Percentiles rank a stretch among this genome's conserved stretches.
phyloP scores from a whole-genome alignment of 2,113 vertebrate genomes.

The Brachionichthys hirsutus region DNA sequence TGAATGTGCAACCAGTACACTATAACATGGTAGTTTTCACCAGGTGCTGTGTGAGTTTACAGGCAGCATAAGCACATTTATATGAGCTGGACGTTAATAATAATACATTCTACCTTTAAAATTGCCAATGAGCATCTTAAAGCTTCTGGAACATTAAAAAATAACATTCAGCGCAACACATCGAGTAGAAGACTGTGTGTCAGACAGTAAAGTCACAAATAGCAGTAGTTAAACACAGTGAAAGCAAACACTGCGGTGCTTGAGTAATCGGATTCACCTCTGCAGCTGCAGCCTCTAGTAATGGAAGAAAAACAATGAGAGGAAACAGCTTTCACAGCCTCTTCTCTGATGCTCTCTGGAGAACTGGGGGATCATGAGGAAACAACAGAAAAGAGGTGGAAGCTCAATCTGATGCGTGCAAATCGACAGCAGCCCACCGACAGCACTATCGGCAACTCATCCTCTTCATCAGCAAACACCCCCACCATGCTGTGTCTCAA shows the following conservation, averaged over 20 bases:
- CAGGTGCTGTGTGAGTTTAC: constrained; percentile 3
- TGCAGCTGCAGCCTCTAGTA: neutral
- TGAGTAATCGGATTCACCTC: neutral
- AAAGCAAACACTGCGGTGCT: neutral
- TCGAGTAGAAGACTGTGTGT: constrained; percentile 4
- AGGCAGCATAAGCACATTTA: constrained; percentile 2
- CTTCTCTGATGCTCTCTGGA: no score
- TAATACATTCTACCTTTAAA: neutral
- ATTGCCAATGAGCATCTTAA: neutral
- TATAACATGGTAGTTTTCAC: constrained; percentile 8
- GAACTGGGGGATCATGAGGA: no score
- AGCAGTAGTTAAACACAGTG: neutral
- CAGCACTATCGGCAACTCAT: constrained; percentile 8
- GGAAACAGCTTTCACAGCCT: no score
- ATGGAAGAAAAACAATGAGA: neutral
- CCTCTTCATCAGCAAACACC: constrained; percentile 16
- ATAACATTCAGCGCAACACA: constrained; percentile 2
- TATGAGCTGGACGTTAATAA: constrained; percentile 2
- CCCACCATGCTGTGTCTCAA: constrained; percentile 1
- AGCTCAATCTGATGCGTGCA: constrained; percentile 9
- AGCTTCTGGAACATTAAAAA: neutral
- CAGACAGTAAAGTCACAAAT: neutral
- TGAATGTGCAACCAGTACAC: constrained; percentile 13
- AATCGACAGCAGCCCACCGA: constrained; percentile 1
- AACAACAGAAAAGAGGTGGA: no score